Percentiles rank a stretch among this genome's conserved stretches.
Evolutionary conservation across 2,113 vertebrate genomes (phyloP).

Genomic region (Zeus faber): DNA sequence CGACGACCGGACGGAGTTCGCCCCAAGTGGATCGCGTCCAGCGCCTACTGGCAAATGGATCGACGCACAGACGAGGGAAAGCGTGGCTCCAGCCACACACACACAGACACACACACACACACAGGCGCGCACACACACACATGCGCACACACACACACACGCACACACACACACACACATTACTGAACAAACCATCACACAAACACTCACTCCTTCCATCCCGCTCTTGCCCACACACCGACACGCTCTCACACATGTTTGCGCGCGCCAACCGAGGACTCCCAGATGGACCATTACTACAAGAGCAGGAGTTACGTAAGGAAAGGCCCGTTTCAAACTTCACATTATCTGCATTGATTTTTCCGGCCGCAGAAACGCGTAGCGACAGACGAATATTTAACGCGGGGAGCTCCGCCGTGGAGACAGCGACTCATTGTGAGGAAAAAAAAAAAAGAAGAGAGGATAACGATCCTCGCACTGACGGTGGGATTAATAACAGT

Average conservation of each 20-base stretch:
- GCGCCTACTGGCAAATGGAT: background rate
- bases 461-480: too few relatives aligned
- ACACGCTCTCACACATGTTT: background rate
- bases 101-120: too few relatives aligned
- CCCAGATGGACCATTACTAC: slow-evolving; percentile 42
- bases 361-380: background rate
- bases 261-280: background rate
- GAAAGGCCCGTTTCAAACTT: slow-evolving; percentile 42
- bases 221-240: background rate
- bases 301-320: slow-evolving; percentile 62
- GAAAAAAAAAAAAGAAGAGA: too few relatives aligned
- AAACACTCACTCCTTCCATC: slow-evolving; percentile 5
- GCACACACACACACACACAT: slow-evolving; percentile 14
- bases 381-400: too few relatives aligned
- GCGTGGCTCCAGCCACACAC: too few relatives aligned
- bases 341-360: slow-evolving; percentile 24
- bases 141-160: background rate
- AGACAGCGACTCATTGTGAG: too few relatives aligned
- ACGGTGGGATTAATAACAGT: too few relatives aligned
- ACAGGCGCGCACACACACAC: too few relatives aligned
- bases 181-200: background rate
- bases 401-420: too few relatives aligned
- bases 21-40: background rate
- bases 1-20: too few relatives aligned
- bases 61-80: too few relatives aligned